A percentile compares a stretch with the other conserved stretches of the same genome.
These are phyloP conservation scores for Pseudonaja textilis DNA, from an alignment of 2,113 vertebrate species.

Conservation along the genomic window DNA sequence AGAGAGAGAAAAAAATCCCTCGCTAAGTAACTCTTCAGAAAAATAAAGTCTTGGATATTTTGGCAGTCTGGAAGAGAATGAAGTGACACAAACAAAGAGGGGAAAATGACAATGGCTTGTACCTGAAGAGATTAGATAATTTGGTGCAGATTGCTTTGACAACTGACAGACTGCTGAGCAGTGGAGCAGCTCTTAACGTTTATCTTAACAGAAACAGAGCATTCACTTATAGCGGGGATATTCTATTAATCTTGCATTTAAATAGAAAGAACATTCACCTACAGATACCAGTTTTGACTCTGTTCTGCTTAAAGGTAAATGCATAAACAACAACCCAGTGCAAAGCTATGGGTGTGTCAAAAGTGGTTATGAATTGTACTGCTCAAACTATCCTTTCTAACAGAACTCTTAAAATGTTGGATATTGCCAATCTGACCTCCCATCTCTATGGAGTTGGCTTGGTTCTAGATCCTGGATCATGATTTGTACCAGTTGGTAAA, in stretches of 20 bases:
- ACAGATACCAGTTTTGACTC: conserved; percentile 53
- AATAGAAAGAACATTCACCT: conserved; percentile 53
- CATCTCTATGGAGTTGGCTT: not conserved
- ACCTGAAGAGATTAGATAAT: conserved; percentile 12
- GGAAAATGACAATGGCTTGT: accelerated
- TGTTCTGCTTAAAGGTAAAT: conserved; percentile 58
- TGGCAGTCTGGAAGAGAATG: not conserved
- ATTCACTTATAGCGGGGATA: conserved; percentile 48
- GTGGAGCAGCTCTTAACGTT: not conserved
- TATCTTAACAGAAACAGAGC: not conserved
- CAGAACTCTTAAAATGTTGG: not conserved
- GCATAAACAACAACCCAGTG: not conserved
- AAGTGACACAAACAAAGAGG: not conserved
- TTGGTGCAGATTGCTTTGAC: conserved; percentile 14
- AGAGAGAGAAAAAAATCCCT: not conserved
- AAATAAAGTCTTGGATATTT: not conserved
- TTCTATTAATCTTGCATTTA: conserved; percentile 33
- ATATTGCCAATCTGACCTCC: not conserved
- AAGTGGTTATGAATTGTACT: not conserved
- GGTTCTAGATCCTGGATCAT: not conserved
- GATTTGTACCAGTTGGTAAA: not conserved
- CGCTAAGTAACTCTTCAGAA: not conserved
- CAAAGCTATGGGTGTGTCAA: not conserved
- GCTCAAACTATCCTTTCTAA: not conserved
- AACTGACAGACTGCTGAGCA: conserved; percentile 6